Evolutionary conservation across 2,113 vertebrate genomes (phyloP), one percentile per base, ranked within the genome.

Genomic region (Periophthalmodon schlosseri): DNA sequence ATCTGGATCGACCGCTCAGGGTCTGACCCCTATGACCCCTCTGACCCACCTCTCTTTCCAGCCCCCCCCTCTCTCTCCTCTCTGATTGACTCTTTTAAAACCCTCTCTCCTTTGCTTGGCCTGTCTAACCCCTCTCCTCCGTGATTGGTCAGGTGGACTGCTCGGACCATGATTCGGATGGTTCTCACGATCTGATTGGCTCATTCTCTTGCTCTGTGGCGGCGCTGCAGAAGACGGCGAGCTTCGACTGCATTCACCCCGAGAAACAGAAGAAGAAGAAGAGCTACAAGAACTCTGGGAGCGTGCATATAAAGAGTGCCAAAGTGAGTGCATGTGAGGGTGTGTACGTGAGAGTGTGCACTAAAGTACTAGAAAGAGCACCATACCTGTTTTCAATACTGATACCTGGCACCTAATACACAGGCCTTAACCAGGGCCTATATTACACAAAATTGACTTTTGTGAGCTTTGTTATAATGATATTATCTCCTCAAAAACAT

Each of bases 231-330:
- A 91, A 94, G 78, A 89, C 91, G 96, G 93, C 95, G 69, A 90
- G 94, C 54, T 97, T 96, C 84, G 96, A 97, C 73, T 98, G 97
- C 77, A 89, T 98, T 86, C 94, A 97, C 79, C 94, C 95, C 2
- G 95, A 97, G 72, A 97, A 99, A 77, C 95, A 96, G 83, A 94
- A 95, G 90, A 98, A 97, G 84, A 98, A 98, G 91, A 98, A 96
- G 87, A 96, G 81, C 88, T 98, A 98, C 81, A 97, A 95, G 88
- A 97, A 97, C 86, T 99, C 96, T 34, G 96, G 96, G 36, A 93
- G 94, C 56, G 74, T 98, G 52, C 88, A 77, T 70, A 84, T 98
- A 73, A 97, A 96, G 83, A 93, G 77, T 64, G 97, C 95, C 87
- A 95, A 94, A 94, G 96, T 98, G 18, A 9, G 52, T 54, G 20